A percentile compares a stretch with the other conserved stretches of the same genome.
phyloP scores from a whole-genome alignment of 2,888 invertebrate species.

The Volucella inflata region DNA sequence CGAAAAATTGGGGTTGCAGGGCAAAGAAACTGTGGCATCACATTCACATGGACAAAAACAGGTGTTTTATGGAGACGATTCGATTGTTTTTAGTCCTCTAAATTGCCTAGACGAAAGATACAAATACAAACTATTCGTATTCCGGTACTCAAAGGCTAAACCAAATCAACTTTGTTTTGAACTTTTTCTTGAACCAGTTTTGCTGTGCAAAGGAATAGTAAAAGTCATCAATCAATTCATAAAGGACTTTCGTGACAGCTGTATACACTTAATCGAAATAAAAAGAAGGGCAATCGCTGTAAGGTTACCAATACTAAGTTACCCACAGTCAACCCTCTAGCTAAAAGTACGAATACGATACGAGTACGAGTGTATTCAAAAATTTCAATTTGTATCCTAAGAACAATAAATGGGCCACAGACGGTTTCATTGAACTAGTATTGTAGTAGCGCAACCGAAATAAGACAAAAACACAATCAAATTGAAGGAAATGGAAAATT shows the following conservation, averaged over 20 bases:
- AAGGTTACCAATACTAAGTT: constrained; percentile 10
- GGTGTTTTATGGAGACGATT: constrained; percentile 57
- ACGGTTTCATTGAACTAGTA: constrained; percentile 40
- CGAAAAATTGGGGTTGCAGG: constrained; percentile 26
- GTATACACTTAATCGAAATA: constrained; percentile 57
- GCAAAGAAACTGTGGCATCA: constrained; percentile 28
- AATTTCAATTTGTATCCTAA: constrained; percentile 69
- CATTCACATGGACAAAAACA: constrained; percentile 66
- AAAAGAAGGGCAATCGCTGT: constrained; percentile 64
- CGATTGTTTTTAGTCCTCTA: constrained; percentile 40
- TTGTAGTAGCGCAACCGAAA: constrained; percentile 15
- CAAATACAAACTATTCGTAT: constrained; percentile 21
- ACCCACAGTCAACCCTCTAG: constrained; percentile 20
- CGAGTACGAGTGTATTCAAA: constrained; percentile 14
- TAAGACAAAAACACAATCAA: constrained; percentile 51
- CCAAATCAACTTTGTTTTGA: constrained; percentile 13
- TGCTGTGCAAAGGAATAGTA: constrained; percentile 1
- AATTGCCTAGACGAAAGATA: constrained; percentile 26
- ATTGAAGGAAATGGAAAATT: constrained; percentile 66
- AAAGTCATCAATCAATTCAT: constrained; percentile 71
- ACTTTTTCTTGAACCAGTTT: constrained; percentile 59
- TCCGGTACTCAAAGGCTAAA: not conserved
- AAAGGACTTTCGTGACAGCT: constrained; percentile 73
- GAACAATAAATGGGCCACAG: constrained; percentile 70
- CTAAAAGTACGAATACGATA: not conserved